Percentiles rank a stretch among this genome's conserved stretches.
Conservation (phyloP, 2,888 invertebrate species). For the Trichogramma evanescens region DNA sequence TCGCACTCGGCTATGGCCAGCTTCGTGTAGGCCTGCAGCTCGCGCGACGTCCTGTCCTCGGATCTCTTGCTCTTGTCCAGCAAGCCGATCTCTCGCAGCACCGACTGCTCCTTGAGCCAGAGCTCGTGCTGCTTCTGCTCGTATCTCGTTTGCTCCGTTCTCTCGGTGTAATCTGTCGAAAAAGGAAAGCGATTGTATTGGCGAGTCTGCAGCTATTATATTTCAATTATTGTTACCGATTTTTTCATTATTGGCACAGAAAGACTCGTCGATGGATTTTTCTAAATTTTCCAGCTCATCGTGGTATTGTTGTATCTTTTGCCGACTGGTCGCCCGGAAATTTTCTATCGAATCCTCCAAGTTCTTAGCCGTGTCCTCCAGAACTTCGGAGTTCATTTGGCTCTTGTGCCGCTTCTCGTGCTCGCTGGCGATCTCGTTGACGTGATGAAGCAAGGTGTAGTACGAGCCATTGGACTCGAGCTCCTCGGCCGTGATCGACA, state of each 20-base stretch:
- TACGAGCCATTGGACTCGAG: constrained; percentile 23
- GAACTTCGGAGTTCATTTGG: constrained; percentile 28
- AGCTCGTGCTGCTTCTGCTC: constrained; percentile 29
- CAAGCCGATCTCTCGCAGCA: constrained; percentile 25
- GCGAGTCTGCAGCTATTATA: background rate
- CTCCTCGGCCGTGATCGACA: constrained; percentile 9
- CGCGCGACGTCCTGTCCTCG: constrained; percentile 28
- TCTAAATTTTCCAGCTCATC: background rate
- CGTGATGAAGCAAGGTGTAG: constrained; percentile 27
- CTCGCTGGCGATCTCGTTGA: constrained; percentile 27
- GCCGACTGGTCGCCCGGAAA: constrained; percentile 23
- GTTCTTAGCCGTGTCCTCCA: constrained; percentile 27
- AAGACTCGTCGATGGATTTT: constrained; percentile 9
- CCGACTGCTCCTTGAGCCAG: constrained; percentile 24
- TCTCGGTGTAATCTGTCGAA: constrained; percentile 30
- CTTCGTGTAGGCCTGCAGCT: constrained; percentile 25
- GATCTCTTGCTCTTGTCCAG: constrained; percentile 15
- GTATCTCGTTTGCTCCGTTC: constrained; percentile 32
- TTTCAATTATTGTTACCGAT: constrained; percentile 5
- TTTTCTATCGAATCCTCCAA: constrained; percentile 24
- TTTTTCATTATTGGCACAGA: constrained; percentile 14
- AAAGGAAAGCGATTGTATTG: background rate
- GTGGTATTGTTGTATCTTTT: constrained; percentile 18
- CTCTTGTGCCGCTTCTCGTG: constrained; percentile 28
- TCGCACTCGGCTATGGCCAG: constrained; percentile 27